Evolutionary conservation across 2,113 vertebrate genomes (phyloP).

Genomic region (Vanacampus margaritifer): DNA sequence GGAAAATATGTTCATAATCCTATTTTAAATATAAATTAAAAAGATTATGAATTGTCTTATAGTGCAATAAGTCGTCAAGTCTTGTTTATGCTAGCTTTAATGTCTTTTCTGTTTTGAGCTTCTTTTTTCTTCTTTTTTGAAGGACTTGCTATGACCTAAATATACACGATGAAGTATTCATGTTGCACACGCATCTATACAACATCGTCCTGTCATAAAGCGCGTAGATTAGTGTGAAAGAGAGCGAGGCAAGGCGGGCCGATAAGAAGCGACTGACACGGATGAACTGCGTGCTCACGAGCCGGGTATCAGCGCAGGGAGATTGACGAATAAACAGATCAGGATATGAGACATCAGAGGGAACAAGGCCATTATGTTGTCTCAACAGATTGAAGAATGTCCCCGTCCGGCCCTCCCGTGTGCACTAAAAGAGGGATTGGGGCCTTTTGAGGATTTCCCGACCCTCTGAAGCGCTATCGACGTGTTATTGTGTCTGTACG

Average conservation of each 20-base stretch:
- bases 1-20: no score
- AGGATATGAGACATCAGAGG: conserved; percentile 51
- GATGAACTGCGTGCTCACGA: conserved; percentile 24
- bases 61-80: no score
- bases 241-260: conserved; percentile 29
- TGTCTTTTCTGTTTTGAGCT: background rate
- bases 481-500: conserved; percentile 50
- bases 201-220: conserved; percentile 46
- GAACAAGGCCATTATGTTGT: conserved; percentile 49
- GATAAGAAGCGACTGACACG: conserved; percentile 53
- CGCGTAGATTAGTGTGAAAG: conserved; percentile 51
- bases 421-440: conserved; percentile 58
- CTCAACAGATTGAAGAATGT: conserved; percentile 37
- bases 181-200: conserved; percentile 12
- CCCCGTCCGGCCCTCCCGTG: background rate
- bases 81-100: background rate
- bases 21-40: no score
- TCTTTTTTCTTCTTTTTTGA: conserved; percentile 21
- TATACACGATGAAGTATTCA: background rate
- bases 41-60: no score
- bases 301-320: conserved; percentile 31
- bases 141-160: conserved; percentile 26
- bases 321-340: conserved; percentile 47
- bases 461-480: conserved; percentile 61
- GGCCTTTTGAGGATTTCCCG: conserved; percentile 60